A percentile compares a stretch with the other conserved stretches of the same genome.
Evolutionary conservation across 2,113 vertebrate species (phyloP).

Genomic region (Stegastes partitus): DNA sequence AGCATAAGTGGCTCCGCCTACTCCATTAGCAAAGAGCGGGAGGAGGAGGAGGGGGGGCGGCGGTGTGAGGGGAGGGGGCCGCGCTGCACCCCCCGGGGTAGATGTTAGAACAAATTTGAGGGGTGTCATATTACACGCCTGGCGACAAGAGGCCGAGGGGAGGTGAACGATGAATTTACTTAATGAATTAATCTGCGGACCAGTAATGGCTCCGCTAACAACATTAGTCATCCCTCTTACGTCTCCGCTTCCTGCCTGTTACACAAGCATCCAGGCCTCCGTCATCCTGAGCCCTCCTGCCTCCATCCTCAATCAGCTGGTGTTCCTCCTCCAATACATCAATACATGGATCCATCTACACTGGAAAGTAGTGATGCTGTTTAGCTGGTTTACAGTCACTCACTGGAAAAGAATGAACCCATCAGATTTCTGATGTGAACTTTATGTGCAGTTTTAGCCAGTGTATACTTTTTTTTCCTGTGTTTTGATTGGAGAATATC

Average conservation of each 20-base stretch:
- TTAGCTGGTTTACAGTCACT: too few relatives aligned
- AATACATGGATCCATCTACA: not conserved
- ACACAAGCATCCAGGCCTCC: constrained; percentile 31
- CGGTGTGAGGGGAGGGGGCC: constrained; percentile 41
- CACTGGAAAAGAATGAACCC: too few relatives aligned
- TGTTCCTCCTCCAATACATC: not conserved
- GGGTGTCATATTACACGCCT: constrained; percentile 87
- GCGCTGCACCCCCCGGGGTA: constrained; percentile 77
- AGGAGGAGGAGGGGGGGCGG: constrained; percentile 42
- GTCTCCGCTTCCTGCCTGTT: constrained; percentile 49
- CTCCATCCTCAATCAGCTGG: not conserved
- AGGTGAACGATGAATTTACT: constrained; percentile 80
- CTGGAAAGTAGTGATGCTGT: too few relatives aligned
- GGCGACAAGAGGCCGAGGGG: constrained; percentile 80
- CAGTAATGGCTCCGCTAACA: constrained; percentile 83
- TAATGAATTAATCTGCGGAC: constrained; percentile 86
- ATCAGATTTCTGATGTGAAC: too few relatives aligned
- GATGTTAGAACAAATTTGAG: constrained; percentile 88
- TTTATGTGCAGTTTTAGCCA: too few relatives aligned
- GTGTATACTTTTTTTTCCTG: too few relatives aligned
- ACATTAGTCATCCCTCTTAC: constrained; percentile 79
- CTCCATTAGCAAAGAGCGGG: constrained; percentile 79
- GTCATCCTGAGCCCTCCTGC: not conserved
- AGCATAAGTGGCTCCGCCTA: constrained; percentile 85
- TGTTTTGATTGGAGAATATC: too few relatives aligned